Conservation (phyloP, 2,797 vertebrate genomes). For the Zonotrichia albicollis region DNA sequence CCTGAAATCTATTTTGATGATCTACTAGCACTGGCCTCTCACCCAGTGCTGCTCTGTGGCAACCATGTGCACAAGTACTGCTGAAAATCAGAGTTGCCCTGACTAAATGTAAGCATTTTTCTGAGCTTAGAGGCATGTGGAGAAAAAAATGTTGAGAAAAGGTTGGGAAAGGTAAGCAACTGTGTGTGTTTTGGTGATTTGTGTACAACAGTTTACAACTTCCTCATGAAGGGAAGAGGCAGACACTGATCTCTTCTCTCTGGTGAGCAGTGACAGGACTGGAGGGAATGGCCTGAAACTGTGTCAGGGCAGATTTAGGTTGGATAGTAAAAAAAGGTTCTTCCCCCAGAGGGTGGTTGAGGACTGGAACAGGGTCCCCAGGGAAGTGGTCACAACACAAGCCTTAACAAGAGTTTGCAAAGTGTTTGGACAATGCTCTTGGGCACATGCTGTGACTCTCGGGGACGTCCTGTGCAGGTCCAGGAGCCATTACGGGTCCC, state of each 20-base stretch:
- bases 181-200: neutral
- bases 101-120: neutral
- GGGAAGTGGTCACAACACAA: neutral
- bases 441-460: neutral
- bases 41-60: neutral
- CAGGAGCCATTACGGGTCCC: neutral
- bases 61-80: neutral
- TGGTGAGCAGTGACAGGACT: neutral
- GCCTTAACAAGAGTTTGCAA: neutral
- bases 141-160: neutral
- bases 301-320: neutral
- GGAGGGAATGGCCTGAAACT: fast-evolving
- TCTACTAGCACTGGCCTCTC: neutral
- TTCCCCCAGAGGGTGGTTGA: neutral
- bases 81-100: neutral
- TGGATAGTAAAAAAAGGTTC: neutral
- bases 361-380: neutral
- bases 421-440: neutral
- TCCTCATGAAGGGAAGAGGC: too few species aligned
- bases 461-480: neutral
- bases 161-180: neutral
- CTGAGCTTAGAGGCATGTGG: neutral
- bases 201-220: neutral
- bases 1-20: neutral
- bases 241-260: too few species aligned